Percentiles rank a stretch among this genome's conserved stretches.
These are phyloP conservation scores for Aplochiton taeniatus DNA, from an alignment of 2,797 vertebrate genomes.

Conservation along the genomic window DNA sequence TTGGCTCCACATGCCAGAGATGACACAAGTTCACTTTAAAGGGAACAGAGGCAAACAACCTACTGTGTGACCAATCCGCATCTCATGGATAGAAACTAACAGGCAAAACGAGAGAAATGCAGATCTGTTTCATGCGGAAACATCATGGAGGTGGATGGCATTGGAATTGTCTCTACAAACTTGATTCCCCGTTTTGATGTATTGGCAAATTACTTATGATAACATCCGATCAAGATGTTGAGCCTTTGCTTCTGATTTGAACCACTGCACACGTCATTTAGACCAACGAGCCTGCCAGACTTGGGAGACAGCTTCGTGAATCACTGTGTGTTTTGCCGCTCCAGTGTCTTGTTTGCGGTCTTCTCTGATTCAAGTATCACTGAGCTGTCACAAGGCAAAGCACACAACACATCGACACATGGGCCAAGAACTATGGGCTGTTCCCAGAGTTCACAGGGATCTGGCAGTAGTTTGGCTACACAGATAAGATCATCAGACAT, in stretches of 20 bases:
- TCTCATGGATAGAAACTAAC: constrained; percentile 14
- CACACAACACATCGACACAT: constrained; percentile 11
- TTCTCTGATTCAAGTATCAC: constrained; percentile 41
- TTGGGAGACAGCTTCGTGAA: constrained; percentile 33
- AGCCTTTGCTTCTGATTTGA: too few relatives aligned
- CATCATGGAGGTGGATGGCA: neutral
- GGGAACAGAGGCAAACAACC: constrained; percentile 12
- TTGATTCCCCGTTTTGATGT: too few relatives aligned
- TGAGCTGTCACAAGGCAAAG: constrained; percentile 49
- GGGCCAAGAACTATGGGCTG: constrained; percentile 41
- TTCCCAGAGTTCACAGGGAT: constrained; percentile 47
- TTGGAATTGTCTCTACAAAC: too few relatives aligned
- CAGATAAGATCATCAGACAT: constrained; percentile 42
- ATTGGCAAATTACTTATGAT: too few relatives aligned
- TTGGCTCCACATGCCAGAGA: constrained; percentile 42
- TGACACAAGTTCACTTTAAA: constrained; percentile 54
- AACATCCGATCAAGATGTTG: too few relatives aligned
- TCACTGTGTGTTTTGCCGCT: constrained; percentile 55
- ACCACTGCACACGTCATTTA: neutral
- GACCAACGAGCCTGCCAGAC: constrained; percentile 29
- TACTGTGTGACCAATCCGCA: constrained; percentile 21
- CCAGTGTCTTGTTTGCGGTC: constrained; percentile 51
- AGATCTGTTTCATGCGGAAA: constrained; percentile 10
- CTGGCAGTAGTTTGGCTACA: constrained; percentile 47
- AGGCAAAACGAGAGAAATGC: constrained; percentile 19